Evolutionary conservation across 2,113 vertebrate genomes (phyloP).

Genomic region (Nestor notabilis): DNA sequence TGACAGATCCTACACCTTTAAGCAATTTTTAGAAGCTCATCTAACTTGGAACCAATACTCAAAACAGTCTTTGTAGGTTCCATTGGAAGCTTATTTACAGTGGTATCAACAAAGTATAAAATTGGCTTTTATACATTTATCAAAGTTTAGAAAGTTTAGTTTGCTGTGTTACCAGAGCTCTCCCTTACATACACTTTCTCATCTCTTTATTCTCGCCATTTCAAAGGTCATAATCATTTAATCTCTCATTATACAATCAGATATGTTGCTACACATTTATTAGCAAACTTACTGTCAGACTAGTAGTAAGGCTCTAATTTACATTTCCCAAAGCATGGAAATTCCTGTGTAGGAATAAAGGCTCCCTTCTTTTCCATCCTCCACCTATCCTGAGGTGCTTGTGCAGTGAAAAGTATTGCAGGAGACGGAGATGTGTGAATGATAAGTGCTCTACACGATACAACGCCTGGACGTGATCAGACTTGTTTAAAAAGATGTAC

Average conservation of each 20-base stretch:
- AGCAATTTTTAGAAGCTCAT: neutral
- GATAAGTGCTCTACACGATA: neutral
- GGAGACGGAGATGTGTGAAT: neutral
- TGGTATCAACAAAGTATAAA: neutral
- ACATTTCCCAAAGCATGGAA: conserved; percentile 63
- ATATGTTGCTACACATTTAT: conserved; percentile 56
- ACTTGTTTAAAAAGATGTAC: neutral
- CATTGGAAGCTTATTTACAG: neutral
- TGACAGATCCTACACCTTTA: neutral
- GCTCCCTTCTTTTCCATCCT: conserved; percentile 43
- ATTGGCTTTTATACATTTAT: neutral
- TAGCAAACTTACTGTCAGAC: conserved; percentile 50
- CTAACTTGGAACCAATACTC: neutral
- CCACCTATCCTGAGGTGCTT: neutral
- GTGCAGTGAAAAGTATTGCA: neutral
- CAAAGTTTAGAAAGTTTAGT: neutral
- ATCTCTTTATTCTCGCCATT: neutral
- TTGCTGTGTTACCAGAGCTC: neutral
- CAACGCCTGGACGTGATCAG: neutral
- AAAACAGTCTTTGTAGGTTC: neutral
- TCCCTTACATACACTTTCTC: neutral
- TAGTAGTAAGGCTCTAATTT: conserved; percentile 56
- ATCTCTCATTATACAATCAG: conserved; percentile 24
- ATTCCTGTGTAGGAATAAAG: conserved; percentile 18
- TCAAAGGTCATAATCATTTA: conserved; percentile 12